phyloP scores from a whole-genome alignment of 2,888 invertebrate species.

The Cerceris rybyensis region DNA sequence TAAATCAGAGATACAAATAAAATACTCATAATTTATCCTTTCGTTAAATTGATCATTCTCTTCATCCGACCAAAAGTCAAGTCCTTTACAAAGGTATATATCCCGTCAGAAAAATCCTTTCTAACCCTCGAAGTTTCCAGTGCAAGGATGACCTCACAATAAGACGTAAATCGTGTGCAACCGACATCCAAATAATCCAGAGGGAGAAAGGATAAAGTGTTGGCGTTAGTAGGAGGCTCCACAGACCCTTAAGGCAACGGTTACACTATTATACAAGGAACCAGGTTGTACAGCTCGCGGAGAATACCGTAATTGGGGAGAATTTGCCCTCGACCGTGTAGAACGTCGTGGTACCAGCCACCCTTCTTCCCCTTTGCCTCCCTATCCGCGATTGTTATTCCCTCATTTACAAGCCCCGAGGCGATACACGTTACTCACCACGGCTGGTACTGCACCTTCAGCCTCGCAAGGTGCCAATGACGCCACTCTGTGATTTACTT shows the following conservation, averaged over 20 bases:
- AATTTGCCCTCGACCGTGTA: slow-evolving; percentile 67
- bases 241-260: slow-evolving; percentile 43
- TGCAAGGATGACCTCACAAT: not conserved
- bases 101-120: not conserved
- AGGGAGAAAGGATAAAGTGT: slow-evolving; percentile 40
- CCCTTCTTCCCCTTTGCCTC: slow-evolving; percentile 36
- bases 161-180: slow-evolving; percentile 32
- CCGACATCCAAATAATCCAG: slow-evolving; percentile 31
- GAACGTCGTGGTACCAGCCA: slow-evolving; percentile 33
- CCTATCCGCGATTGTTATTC: slow-evolving; percentile 68
- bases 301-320: slow-evolving; percentile 70
- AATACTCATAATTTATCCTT: too few relatives aligned
- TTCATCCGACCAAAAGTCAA: too few relatives aligned
- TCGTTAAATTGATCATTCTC: too few relatives aligned
- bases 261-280: slow-evolving; percentile 58
- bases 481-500: slow-evolving; percentile 71
- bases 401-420: slow-evolving; percentile 70
- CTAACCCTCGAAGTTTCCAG: not conserved
- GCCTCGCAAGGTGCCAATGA: slow-evolving; percentile 36
- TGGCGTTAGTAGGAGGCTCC: slow-evolving; percentile 23
- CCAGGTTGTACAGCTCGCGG: slow-evolving; percentile 58
- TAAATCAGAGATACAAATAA: too few relatives aligned
- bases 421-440: slow-evolving; percentile 55
- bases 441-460: slow-evolving; percentile 26
- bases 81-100: not conserved